Conservation (phyloP, 2,797 vertebrate genomes). For the Prunella strophiata region DNA sequence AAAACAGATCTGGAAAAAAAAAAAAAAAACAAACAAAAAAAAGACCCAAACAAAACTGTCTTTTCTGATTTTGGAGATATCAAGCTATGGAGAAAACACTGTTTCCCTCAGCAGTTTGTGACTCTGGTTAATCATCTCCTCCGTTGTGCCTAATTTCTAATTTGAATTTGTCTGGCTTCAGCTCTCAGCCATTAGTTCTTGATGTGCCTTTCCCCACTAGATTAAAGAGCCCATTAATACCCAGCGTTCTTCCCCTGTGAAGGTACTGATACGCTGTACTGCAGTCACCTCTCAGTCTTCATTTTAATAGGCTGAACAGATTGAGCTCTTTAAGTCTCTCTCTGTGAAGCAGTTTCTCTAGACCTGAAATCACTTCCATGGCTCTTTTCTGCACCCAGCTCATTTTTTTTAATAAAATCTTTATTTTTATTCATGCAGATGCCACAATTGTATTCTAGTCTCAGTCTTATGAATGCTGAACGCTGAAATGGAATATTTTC, state of each 20-base stretch:
- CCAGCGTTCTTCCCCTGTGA: slow-evolving; percentile 12
- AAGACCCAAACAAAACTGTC: neutral
- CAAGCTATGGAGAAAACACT: neutral
- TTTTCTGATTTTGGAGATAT: neutral
- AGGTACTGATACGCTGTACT: slow-evolving; percentile 44
- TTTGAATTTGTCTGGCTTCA: slow-evolving; percentile 69
- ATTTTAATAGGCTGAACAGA: slow-evolving; percentile 67
- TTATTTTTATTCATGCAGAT: slow-evolving; percentile 50
- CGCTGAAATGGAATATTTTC: slow-evolving; percentile 16
- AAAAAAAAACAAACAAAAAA: neutral
- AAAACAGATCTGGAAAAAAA: neutral
- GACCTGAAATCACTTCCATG: slow-evolving; percentile 42
- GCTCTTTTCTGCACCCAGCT: slow-evolving; percentile 36
- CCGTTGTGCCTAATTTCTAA: slow-evolving; percentile 47
- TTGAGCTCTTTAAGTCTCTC: slow-evolving; percentile 61
- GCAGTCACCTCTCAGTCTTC: slow-evolving; percentile 61
- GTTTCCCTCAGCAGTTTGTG: slow-evolving; percentile 30
- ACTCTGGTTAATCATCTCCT: slow-evolving; percentile 39
- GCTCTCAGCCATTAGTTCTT: slow-evolving; percentile 59
- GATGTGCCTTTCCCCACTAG: slow-evolving; percentile 54
- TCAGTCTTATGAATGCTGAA: neutral
- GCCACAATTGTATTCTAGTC: slow-evolving; percentile 15
- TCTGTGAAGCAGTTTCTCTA: slow-evolving; percentile 49
- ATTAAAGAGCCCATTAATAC: slow-evolving; percentile 66
- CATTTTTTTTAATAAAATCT: slow-evolving; percentile 49